Conservation (phyloP, 2,888 invertebrate species). For the Tiliacea aurago region DNA sequence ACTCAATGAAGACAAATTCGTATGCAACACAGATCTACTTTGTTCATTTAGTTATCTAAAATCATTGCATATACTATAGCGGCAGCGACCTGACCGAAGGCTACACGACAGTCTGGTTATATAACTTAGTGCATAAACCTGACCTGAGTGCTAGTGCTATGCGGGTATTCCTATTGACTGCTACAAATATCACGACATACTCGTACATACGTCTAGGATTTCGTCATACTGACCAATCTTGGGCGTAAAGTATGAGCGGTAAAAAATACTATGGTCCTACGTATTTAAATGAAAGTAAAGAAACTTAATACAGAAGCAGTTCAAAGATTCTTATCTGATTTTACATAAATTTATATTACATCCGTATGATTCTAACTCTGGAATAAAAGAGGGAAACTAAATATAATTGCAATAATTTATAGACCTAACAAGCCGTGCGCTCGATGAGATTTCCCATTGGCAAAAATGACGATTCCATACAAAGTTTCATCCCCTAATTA, state of each 20-base stretch:
- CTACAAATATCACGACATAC: conserved; percentile 9
- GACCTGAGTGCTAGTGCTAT: conserved; percentile 45
- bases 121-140: conserved; percentile 68
- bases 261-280: background rate
- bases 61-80: conserved; percentile 72
- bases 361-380: no score
- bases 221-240: background rate
- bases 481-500: no score
- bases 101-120: conserved; percentile 72
- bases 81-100: conserved; percentile 83
- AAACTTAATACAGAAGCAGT: background rate
- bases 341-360: no score
- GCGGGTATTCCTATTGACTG: conserved; percentile 21
- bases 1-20: conserved; percentile 23
- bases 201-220: background rate
- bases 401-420: no score
- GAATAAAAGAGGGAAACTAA: no score
- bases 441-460: no score
- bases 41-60: conserved; percentile 68
- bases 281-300: background rate
- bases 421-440: no score
- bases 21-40: conserved; percentile 4
- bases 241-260: background rate
- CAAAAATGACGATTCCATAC: no score
- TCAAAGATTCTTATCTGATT: background rate